A percentile compares a stretch with the other conserved stretches of the same genome.
These are phyloP conservation scores for Neotoma lepida DNA, from an alignment of 2,113 vertebrate species.

Conservation along the genomic window DNA sequence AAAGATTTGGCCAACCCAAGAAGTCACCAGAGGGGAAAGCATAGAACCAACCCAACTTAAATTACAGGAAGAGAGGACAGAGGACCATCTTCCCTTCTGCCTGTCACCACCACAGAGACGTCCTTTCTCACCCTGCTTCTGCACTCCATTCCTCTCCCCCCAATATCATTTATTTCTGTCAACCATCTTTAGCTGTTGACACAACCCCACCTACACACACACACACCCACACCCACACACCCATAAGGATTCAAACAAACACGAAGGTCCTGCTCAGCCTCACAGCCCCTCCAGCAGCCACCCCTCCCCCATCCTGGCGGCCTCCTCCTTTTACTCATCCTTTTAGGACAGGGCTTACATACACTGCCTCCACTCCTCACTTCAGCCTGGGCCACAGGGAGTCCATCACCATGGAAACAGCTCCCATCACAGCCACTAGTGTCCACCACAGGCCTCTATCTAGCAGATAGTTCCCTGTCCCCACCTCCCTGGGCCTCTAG, in stretches of 20 bases:
- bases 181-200: neutral
- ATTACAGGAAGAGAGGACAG: neutral
- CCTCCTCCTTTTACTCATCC: neutral
- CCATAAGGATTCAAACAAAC: neutral
- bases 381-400: neutral
- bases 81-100: neutral
- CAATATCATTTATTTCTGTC: neutral
- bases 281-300: too few species aligned
- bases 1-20: neutral
- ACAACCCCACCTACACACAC: neutral
- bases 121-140: neutral
- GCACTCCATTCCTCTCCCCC: neutral
- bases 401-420: neutral
- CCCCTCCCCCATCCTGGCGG: fast-evolving
- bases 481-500: neutral
- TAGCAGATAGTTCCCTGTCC: neutral
- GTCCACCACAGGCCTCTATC: neutral
- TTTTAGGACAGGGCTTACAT: neutral
- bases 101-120: neutral
- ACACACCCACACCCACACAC: neutral
- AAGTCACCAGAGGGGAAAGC: neutral
- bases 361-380: neutral
- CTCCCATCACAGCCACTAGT: neutral
- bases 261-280: neutral
- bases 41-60: neutral